Percentiles rank a stretch among this genome's conserved stretches.
These are phyloP conservation scores for Crotalus tigris DNA, from an alignment of 2,113 vertebrate genomes.

Conservation along the genomic window DNA sequence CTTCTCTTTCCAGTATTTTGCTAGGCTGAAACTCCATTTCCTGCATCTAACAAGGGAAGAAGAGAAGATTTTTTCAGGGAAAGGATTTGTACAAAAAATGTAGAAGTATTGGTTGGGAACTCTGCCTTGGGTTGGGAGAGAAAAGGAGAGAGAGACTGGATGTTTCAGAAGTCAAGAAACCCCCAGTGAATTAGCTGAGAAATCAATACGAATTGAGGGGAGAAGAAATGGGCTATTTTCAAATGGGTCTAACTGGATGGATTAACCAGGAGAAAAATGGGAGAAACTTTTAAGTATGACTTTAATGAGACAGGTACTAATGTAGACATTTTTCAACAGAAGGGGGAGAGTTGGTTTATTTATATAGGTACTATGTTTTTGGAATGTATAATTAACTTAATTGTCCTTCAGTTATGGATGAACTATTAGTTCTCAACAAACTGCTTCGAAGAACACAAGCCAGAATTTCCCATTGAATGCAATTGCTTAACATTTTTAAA, in stretches of 20 bases:
- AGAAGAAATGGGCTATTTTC: neutral
- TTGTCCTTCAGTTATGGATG: neutral
- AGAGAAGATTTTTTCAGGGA: neutral
- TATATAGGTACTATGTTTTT: neutral
- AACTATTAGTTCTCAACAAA: neutral
- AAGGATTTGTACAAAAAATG: neutral
- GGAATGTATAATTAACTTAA: neutral
- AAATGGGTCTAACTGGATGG: neutral
- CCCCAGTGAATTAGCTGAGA: neutral
- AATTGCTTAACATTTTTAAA: neutral
- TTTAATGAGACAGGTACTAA: neutral
- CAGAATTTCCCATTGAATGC: neutral
- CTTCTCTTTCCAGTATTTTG: neutral
- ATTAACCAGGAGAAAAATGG: neutral
- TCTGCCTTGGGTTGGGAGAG: neutral
- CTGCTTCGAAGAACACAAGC: too few species aligned
- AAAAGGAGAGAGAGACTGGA: neutral
- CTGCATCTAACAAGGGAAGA: neutral
- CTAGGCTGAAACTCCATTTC: neutral
- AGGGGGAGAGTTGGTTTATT: neutral
- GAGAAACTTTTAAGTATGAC: neutral
- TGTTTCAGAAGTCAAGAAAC: neutral
- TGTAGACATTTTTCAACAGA: neutral
- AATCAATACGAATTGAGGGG: neutral
- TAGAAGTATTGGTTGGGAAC: neutral